Base-by-base conservation (phyloP, 2,797 vertebrate species). In the Argya squamiceps region DNA sequence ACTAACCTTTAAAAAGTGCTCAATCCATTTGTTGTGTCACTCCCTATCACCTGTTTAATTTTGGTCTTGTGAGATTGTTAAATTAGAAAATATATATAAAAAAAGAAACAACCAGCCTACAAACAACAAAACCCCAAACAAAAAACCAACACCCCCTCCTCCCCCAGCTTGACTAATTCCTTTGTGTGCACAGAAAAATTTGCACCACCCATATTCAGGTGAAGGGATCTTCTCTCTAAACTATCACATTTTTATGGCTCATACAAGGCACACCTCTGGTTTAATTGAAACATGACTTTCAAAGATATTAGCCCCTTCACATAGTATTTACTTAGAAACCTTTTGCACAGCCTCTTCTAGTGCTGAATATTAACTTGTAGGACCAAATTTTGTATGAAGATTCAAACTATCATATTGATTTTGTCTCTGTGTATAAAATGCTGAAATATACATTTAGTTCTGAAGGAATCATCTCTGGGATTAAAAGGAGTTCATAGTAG, bases 1-100 rank as follows among this genome's bases (percentile, higher is more conserved):
- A 67, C 76, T 96, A 97, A 96, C 95, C 94, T 97, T 96, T 96
- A 67, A 86, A 93, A 93, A 77, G 14, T 79, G 23, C 29, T 96
- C 44, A 75, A 55, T 84, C 76, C 15, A 70, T 80, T 94, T 92
- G 63, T 76, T 77, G 56, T 90, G 63, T 62, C 36, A 79, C n/a
- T 64, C 79, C 17, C 24, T 74, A 20, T 87, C 36, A 92, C 52
- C 41, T 80, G 62, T 44, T 96, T 71, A 53, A 92, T 76, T 86
- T 89, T 60, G 49, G 18, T 82, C 44, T 69, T 63, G 15, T 64
- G 37, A 24, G 13, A 43, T 18, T 53, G 6, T 36, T 55, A 78
- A 80, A 8, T 30, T n/a, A 14, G 49, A 44, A 67, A 26, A 21
- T 6, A 37, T 26, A 37, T 34, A 32, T 12, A 27, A 20, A 14